Conservation (phyloP, 2,797 vertebrate genomes). For the Antrozous pallidus region DNA sequence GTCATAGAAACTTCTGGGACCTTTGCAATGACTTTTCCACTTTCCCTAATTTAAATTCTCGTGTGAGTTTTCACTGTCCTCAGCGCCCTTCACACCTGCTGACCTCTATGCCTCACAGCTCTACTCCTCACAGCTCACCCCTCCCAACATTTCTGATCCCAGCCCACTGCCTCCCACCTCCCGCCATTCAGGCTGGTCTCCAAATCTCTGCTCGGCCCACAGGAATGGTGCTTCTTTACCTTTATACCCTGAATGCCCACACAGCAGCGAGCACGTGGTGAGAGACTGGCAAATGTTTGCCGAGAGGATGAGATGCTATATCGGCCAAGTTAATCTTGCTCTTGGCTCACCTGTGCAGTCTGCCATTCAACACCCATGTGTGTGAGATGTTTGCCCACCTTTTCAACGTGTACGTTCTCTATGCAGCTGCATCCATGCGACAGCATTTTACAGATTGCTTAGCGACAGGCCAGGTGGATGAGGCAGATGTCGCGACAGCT, state of each 20-base stretch:
- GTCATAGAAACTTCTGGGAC: not conserved
- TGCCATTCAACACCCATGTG: not conserved
- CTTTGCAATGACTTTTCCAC: not conserved
- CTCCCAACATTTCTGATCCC: not conserved
- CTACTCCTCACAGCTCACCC: not conserved
- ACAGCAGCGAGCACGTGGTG: not conserved
- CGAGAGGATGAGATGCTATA: not conserved
- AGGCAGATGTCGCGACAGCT: not conserved
- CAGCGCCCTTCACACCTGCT: not conserved
- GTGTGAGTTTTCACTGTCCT: not conserved
- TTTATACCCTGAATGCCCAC: not conserved
- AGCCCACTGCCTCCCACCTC: fast-evolving
- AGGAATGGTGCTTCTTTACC: not conserved
- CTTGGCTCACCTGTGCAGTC: not conserved
- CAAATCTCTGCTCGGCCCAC: not conserved
- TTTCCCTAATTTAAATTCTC: not conserved
- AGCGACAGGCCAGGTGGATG: not conserved
- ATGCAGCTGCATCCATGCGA: not conserved
- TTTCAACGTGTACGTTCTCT: not conserved
- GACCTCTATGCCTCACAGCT: not conserved
- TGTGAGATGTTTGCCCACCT: not conserved
- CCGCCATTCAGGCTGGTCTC: not conserved
- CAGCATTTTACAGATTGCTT: not conserved
- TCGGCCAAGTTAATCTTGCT: not conserved
- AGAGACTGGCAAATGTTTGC: not conserved